Conservation (phyloP, 2,797 vertebrate genomes). For the Melanotaenia parkinsoni region DNA sequence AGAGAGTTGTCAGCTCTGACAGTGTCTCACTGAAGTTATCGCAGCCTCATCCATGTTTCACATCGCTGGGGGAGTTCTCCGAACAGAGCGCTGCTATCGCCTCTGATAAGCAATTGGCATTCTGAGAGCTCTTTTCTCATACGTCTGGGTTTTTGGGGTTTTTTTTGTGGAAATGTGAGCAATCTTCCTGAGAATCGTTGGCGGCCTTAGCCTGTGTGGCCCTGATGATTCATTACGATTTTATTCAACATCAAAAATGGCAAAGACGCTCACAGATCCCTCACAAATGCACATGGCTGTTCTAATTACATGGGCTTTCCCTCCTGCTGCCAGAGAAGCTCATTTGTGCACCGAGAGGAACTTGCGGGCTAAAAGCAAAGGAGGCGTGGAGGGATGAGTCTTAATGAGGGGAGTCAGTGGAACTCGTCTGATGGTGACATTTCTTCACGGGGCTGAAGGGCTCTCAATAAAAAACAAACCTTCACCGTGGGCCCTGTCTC, state of each 20-base stretch:
- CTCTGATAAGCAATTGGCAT: conserved; percentile 54
- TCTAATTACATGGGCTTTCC: conserved; percentile 68
- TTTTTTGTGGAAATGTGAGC: conserved; percentile 25
- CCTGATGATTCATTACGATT: conserved; percentile 46
- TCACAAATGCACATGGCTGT: conserved; percentile 48
- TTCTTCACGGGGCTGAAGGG: conserved; percentile 63
- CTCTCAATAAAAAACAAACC: conserved; percentile 49
- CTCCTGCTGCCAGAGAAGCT: conserved; percentile 62
- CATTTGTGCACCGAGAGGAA: conserved; percentile 53
- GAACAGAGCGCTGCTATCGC: background rate
- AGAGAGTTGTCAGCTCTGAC: conserved; percentile 50
- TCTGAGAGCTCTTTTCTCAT: conserved; percentile 28
- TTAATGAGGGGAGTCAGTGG: conserved; percentile 74
- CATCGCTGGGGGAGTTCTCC: conserved; percentile 16
- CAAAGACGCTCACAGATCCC: conserved; percentile 7
- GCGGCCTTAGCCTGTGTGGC: conserved; percentile 16
- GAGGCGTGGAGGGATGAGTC: conserved; percentile 67
- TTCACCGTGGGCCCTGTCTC: conserved; percentile 42
- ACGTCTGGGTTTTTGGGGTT: conserved; percentile 8
- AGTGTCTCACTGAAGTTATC: conserved; percentile 46
- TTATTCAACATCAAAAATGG: conserved; percentile 36
- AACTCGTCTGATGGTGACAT: conserved; percentile 76
- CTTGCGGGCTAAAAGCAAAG: conserved; percentile 50
- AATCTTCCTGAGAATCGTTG: conserved; percentile 20
- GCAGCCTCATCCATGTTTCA: conserved; percentile 21